These are phyloP conservation scores for Aphodius sticticus DNA, from an alignment of 2,888 invertebrate species.

Conservation along the genomic window DNA sequence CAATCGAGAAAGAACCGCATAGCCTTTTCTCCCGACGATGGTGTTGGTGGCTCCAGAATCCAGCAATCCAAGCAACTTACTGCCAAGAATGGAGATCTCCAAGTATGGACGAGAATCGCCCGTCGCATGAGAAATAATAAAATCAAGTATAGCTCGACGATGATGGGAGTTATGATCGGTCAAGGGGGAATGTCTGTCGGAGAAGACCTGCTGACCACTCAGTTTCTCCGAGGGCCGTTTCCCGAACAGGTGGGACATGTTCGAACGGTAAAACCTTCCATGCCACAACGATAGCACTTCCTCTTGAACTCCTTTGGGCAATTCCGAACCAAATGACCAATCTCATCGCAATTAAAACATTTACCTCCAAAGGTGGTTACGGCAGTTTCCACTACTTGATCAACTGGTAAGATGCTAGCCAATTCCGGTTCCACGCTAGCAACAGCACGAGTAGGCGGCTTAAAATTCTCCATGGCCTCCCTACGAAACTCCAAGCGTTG, in stretches of 20 bases:
- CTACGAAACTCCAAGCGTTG: slow-evolving; percentile 31
- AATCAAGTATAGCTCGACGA: slow-evolving; percentile 14
- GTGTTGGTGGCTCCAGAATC: slow-evolving; percentile 39
- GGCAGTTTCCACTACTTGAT: too few species aligned
- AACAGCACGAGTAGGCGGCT: slow-evolving; percentile 4
- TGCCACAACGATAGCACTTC: slow-evolving; percentile 5
- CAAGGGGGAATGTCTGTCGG: too few species aligned
- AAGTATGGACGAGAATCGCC: slow-evolving; percentile 38
- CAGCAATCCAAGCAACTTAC: slow-evolving; percentile 31
- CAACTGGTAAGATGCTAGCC: too few species aligned
- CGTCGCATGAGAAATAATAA: slow-evolving; percentile 23
- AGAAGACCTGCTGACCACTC: too few species aligned
- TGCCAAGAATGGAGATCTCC: slow-evolving; percentile 33
- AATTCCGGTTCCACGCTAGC: too few species aligned
- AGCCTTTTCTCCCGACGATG: slow-evolving; percentile 32
- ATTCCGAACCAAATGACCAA: too few species aligned
- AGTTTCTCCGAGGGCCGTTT: too few species aligned
- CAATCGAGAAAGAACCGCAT: slow-evolving; percentile 25
- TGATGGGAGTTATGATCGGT: too few species aligned
- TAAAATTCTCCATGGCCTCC: slow-evolving; percentile 28
- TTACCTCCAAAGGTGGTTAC: too few species aligned
- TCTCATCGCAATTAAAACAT: too few species aligned
- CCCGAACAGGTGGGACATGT: slow-evolving; percentile 10
- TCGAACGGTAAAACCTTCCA: not conserved
- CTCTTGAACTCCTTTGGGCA: not conserved